Evolutionary conservation across 2,888 invertebrate genomes (phyloP), one percentile per base, ranked within the genome.

Genomic region (Cerceris rybyensis): DNA sequence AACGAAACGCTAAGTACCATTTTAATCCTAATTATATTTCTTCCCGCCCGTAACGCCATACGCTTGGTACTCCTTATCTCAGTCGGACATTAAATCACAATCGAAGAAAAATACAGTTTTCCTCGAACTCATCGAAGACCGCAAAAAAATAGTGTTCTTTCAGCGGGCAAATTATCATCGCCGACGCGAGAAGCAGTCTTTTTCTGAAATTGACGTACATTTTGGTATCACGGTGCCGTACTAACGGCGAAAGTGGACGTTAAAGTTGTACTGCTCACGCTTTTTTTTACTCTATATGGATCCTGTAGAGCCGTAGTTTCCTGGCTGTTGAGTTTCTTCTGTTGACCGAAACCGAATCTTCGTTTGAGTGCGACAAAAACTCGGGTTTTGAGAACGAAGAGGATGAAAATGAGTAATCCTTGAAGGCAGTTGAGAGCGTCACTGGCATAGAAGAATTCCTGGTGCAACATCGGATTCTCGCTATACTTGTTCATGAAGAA

Each of bases 401-500:
- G 95, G 60, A 95, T 92, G 90, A 96, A 96, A 73, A 96, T 96
- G 84, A 95, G 94, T 28, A 96, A 72, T 75, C 96, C 96, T 90
- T 96, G 95, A 5, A 96, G 93, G 69, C 95, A 94, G 88, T 96
- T 96, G 74, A 95, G 93, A 0, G 94, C 93, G 90, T 96, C 96
- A 50, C 95, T 93, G 9, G 94, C 90, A 80, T 94, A 93, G 70
- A 91, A 87, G 0, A 88, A 43, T 43, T 85, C 75, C 0, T 79
- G 59, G 0, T 81, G 67, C 90, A 91, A 92, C 0, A 66, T 0
- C 5, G 87, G 67, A 8, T 81, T 42, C 0, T 73, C 41, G 16
- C 78, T 66, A 60, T 85, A 86, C n/a, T 78, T 59, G 16, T 83
- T 74, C 13, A 87, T 7, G 7, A 81, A 63, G 8, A 73, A 77